Percentiles rank a stretch among this genome's conserved stretches.
Evolutionary conservation across 2,888 invertebrate species (phyloP).

Genomic region (Drosophila anomelani): DNA sequence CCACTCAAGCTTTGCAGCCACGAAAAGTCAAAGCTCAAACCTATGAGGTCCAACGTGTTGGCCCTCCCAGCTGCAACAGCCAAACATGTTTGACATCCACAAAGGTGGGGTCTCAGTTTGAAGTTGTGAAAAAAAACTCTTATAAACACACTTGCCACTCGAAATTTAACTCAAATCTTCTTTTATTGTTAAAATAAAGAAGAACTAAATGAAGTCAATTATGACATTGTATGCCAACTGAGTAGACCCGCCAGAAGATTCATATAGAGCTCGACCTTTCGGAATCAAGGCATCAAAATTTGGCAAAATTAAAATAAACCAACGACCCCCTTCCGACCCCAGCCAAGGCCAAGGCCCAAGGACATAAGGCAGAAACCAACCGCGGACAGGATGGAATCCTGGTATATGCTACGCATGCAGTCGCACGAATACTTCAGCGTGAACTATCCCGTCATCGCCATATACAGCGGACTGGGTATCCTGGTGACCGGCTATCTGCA

Average conservation of each 20-base stretch:
- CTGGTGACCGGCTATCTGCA: conserved; percentile 73
- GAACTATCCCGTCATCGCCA: conserved; percentile 69
- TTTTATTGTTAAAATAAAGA: neutral
- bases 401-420: conserved; percentile 44
- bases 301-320: conserved; percentile 6
- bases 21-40: conserved; percentile 9
- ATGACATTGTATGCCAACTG: neutral
- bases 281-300: conserved; percentile 30
- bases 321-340: neutral
- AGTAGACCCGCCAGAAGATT: conserved; percentile 33
- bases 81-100: conserved; percentile 42
- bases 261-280: conserved; percentile 19
- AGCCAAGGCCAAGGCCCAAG: neutral
- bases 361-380: neutral
- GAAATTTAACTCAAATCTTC: neutral
- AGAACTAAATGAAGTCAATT: no score
- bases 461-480: conserved; percentile 57
- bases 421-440: conserved; percentile 64
- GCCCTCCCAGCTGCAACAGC: neutral
- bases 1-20: conserved; percentile 21
- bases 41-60: neutral
- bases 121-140: conserved; percentile 37
- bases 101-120: conserved; percentile 34
- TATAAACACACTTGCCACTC: conserved; percentile 25
- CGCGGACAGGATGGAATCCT: conserved; percentile 50